Evolutionary conservation across 2,797 vertebrate species (phyloP).

Genomic region (Hippoglossus hippoglossus): DNA sequence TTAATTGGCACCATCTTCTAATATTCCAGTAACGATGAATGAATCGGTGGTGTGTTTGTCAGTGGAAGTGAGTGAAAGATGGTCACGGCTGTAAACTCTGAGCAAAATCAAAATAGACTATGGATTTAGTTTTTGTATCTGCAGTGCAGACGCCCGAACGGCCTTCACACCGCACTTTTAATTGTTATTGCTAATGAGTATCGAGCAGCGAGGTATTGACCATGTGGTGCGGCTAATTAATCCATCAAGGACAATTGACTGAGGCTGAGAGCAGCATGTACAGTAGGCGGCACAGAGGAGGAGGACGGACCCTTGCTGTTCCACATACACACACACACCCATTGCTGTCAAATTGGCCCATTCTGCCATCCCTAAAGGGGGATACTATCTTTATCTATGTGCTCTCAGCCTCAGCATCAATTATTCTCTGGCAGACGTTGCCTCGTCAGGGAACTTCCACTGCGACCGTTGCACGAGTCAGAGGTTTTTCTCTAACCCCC

Average conservation of each 20-base stretch:
- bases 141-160: conserved; percentile 9
- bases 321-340: conserved; percentile 27
- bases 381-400: conserved; percentile 58
- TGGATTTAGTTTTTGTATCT: conserved; percentile 8
- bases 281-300: conserved; percentile 40
- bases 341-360: conserved; percentile 45
- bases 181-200: conserved; percentile 66
- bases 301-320: conserved; percentile 42
- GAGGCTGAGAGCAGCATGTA: conserved; percentile 59
- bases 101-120: conserved; percentile 12
- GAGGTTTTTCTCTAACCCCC: conserved; percentile 11
- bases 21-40: conserved; percentile 20
- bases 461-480: conserved; percentile 23
- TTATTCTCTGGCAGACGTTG: conserved; percentile 52
- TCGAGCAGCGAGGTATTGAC: conserved; percentile 66
- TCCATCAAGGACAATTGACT: conserved; percentile 70
- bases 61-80: neutral
- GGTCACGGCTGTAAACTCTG: conserved; percentile 1
- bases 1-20: conserved; percentile 14
- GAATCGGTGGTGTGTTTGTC: conserved; percentile 2
- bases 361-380: conserved; percentile 51
- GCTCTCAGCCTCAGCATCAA: conserved; percentile 54
- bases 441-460: conserved; percentile 45
- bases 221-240: conserved; percentile 69
- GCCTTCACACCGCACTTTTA: conserved; percentile 33